Conservation (phyloP, 2,888 invertebrate genomes). For the Spialia ferax region DNA sequence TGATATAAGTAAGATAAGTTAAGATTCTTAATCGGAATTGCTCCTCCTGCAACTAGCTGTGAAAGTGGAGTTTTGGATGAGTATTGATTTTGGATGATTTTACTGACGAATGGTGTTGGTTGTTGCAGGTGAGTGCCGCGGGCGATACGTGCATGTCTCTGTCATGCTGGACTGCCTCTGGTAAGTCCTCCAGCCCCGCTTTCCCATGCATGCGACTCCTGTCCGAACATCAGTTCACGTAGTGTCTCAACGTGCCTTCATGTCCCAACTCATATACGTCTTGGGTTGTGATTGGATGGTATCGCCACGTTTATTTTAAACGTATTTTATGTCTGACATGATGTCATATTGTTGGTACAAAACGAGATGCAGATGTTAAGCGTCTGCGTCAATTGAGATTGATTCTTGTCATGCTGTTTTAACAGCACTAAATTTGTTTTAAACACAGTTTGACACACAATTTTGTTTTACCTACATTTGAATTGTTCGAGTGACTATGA, state of each 20-base stretch:
- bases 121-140: slow-evolving; percentile 79
- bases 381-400: not conserved
- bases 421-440: no score
- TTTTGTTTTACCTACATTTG: no score
- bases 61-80: no score
- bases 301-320: not conserved
- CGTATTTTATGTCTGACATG: not conserved
- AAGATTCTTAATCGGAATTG: no score
- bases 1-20: no score
- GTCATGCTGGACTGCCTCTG: slow-evolving; percentile 81
- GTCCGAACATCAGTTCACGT: not conserved
- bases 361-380: not conserved
- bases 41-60: no score
- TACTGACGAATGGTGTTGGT: slow-evolving; percentile 51
- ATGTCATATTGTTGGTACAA: not conserved
- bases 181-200: slow-evolving; percentile 62
- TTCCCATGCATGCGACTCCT: not conserved
- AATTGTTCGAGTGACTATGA: no score
- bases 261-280: not conserved
- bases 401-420: no score
- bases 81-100: no score
- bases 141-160: slow-evolving; percentile 63
- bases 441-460: no score
- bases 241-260: not conserved
- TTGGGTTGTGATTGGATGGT: not conserved